phyloP scores from a whole-genome alignment of 2,888 invertebrate genomes.

The Drosophila subquinaria region DNA sequence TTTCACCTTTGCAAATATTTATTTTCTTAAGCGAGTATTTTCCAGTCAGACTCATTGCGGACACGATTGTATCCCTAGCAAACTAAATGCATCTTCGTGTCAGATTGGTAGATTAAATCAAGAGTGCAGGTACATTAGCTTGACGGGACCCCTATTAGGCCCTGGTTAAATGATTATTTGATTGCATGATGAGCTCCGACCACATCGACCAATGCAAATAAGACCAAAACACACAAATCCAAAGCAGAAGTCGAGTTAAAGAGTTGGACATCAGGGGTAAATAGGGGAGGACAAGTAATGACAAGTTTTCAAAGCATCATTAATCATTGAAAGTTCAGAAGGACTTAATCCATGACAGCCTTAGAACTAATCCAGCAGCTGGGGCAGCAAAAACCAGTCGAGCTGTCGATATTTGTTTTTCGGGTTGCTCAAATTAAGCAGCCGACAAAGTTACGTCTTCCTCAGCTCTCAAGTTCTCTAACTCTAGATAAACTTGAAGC shows the following conservation, averaged over 20 bases:
- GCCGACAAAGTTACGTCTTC: constrained; percentile 62
- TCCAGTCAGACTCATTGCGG: background rate
- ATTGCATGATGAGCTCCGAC: constrained; percentile 40
- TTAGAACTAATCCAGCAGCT: constrained; percentile 43
- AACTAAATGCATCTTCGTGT: constrained; percentile 19
- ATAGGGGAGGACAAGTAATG: constrained; percentile 38
- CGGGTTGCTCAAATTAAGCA: constrained; percentile 62
- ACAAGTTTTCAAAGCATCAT: constrained; percentile 75
- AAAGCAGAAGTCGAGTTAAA: constrained; percentile 7
- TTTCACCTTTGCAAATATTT: background rate
- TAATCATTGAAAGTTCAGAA: constrained; percentile 74
- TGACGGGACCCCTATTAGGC: background rate
- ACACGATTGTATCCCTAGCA: background rate
- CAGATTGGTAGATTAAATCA: constrained; percentile 45
- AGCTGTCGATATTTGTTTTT: constrained; percentile 77
- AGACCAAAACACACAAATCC: constrained; percentile 13
- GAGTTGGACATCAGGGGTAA: background rate
- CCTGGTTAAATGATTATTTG: constrained; percentile 24
- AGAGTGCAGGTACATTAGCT: constrained; percentile 37
- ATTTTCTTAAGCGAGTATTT: background rate
- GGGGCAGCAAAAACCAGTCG: constrained; percentile 21
- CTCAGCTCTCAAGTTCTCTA: background rate
- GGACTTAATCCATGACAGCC: constrained; percentile 69
- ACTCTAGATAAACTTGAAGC: constrained; percentile 29
- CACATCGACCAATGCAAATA: constrained; percentile 44